Percentiles rank a stretch among this genome's conserved stretches.
phyloP scores from a whole-genome alignment of 1,140 invertebrate species.

The Pogonognathellus flavescens region DNA sequence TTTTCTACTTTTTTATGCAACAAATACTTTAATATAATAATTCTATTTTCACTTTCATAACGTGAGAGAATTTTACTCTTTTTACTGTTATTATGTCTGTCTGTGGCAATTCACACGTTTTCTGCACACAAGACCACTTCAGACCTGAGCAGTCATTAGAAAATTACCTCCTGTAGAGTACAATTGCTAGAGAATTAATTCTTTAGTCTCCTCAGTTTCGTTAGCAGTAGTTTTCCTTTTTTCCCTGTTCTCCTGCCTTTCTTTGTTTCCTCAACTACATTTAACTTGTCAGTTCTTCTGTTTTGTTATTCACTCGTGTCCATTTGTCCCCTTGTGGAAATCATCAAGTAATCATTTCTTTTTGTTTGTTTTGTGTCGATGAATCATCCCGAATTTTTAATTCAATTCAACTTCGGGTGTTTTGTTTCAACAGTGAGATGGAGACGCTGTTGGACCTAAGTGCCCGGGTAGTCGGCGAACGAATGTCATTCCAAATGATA shows the following conservation, averaged over 20 bases:
- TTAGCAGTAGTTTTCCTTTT: not conserved
- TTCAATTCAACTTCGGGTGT: not conserved
- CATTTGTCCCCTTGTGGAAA: not conserved
- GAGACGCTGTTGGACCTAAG: slow-evolving; percentile 82
- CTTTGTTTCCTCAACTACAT: not conserved
- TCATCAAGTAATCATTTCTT: not conserved
- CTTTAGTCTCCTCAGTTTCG: too few species aligned
- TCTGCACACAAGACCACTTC: too few species aligned
- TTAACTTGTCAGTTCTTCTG: not conserved
- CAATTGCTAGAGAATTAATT: too few species aligned
- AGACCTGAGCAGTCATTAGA: too few species aligned
- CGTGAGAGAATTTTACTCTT: slow-evolving; percentile 10
- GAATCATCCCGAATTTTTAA: not conserved
- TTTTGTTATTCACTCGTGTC: not conserved
- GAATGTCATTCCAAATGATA: slow-evolving; percentile 87
- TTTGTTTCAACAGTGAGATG: slow-evolving; percentile 8
- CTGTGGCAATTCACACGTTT: too few species aligned
- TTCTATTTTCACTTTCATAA: slow-evolving; percentile 36
- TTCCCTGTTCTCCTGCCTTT: not conserved
- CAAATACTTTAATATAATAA: not conserved
- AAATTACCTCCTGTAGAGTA: too few species aligned
- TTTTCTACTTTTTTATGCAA: slow-evolving; percentile 24
- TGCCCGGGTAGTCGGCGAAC: slow-evolving; percentile 85
- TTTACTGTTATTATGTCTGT: slow-evolving; percentile 3
- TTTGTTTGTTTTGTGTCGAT: not conserved